Base-by-base conservation (phyloP, 2,888 invertebrate genomes). In the Sminthurinus aureus region DNA sequence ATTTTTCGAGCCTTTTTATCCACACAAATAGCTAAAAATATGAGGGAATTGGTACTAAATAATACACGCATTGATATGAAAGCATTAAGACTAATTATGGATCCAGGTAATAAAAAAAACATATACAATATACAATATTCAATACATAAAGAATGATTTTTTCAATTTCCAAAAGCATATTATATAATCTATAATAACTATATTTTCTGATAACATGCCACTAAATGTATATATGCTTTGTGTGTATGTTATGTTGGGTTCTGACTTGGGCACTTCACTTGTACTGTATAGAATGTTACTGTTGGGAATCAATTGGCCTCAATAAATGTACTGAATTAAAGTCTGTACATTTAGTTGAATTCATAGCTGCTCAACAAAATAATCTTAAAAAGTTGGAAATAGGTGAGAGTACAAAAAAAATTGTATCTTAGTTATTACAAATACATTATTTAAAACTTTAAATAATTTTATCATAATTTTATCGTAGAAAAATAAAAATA, bases 321-420 rank as follows among this genome's bases (percentile, higher is more conserved):
- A 83, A 83, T 81, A 80, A 78, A 51, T 84, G 84, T 24, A 26
- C 77, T 0, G 84, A 84, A 69, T 20, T 84, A 58, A 84, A 84
- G 51, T 26, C 82, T 2, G 13, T 26, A 0, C 74, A 83, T 18
- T 20, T 84, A 3, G 73, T 77, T 12, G 69, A 73, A 38, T 82
- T 78, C 52, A 8, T 84, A 26, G 15, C 69, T 38, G 3, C n/a
- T 13, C 75, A 73, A 8, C 74, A 84, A 24, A 79, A 58, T 20
- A 79, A 79, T 15, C n/a, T 84, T 69, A 79, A 52, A 9, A 73
- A 79, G 18, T 26, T 84, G 0, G 82, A 84, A 84, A 84, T 84
- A 52, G 84, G 84, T 82, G 38, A 64, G 79, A 69, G 8, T 67
- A 67, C 58, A 38, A 38, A 38, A 38, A 38, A 38, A 38, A 38